These are phyloP conservation scores for Petaurus breviceps DNA, from an alignment of 2,113 vertebrate species.

Conservation along the genomic window DNA sequence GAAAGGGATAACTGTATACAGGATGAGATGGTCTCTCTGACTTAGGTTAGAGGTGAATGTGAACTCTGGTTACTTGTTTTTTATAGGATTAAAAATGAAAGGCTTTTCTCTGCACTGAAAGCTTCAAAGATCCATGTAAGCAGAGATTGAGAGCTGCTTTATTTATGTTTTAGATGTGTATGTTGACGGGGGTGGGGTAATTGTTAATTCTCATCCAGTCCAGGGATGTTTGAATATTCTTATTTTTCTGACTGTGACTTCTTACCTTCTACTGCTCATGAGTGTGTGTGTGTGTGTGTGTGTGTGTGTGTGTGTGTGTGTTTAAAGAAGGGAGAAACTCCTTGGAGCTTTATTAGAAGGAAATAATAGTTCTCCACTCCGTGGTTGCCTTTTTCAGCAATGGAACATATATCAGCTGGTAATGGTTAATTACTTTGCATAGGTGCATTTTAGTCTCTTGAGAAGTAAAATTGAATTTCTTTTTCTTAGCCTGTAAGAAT, in stretches of 20 bases:
- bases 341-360: conserved; percentile 66
- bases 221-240: conserved; percentile 59
- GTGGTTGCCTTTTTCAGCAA: conserved; percentile 55
- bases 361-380: conserved; percentile 71
- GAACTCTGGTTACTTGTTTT: conserved; percentile 36
- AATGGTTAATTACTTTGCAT: conserved; percentile 80
- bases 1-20: not conserved
- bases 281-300: not conserved
- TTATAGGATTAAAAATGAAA: conserved; percentile 48
- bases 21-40: not conserved
- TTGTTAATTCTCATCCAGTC: conserved; percentile 57
- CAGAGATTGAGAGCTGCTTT: conserved; percentile 22
- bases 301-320: conserved; percentile 14
- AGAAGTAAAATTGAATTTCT: conserved; percentile 78
- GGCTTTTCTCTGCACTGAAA: conserved; percentile 41
- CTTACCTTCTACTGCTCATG: conserved; percentile 64
- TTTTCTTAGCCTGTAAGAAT: conserved; percentile 67
- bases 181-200: not conserved
- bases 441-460: conserved; percentile 70
- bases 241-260: conserved; percentile 55
- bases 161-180: conserved; percentile 24
- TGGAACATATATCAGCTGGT: conserved; percentile 57
- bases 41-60: conserved; percentile 29
- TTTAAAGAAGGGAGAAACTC: conserved; percentile 65
- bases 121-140: conserved; percentile 14